Conservation (phyloP, 1,140 invertebrate genomes). For the Holotrichia oblita region DNA sequence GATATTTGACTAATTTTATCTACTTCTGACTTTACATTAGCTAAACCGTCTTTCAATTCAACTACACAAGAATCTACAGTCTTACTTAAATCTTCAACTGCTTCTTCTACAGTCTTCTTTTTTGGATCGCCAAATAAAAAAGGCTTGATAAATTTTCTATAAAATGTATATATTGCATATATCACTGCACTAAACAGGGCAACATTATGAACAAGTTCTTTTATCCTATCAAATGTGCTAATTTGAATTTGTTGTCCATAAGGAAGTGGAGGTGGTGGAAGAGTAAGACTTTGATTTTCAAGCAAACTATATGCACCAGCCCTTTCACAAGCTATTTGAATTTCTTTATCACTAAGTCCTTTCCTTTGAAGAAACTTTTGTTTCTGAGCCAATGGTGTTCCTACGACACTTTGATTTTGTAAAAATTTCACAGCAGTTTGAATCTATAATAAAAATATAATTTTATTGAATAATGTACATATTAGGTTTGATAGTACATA, state of each 20-base stretch:
- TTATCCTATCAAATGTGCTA: slow-evolving; percentile 66
- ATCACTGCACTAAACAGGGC: slow-evolving; percentile 74
- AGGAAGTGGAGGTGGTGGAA: slow-evolving; percentile 42
- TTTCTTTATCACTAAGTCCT: slow-evolving; percentile 83
- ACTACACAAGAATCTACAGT: slow-evolving; percentile 70
- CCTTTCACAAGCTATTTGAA: slow-evolving; percentile 75
- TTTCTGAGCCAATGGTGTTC: slow-evolving; percentile 78
- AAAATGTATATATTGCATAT: slow-evolving; percentile 78
- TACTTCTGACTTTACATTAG: slow-evolving; percentile 67
- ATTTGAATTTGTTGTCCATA: slow-evolving; percentile 54
- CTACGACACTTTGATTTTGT: slow-evolving; percentile 81
- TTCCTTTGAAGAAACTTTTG: slow-evolving; percentile 82
- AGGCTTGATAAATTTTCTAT: slow-evolving; percentile 65
- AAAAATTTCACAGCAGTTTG: slow-evolving; percentile 87
- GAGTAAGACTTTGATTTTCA: slow-evolving; percentile 50
- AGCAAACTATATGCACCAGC: slow-evolving; percentile 62
- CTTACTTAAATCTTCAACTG: slow-evolving; percentile 72
- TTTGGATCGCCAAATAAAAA: slow-evolving; percentile 58
- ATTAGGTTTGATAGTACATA: no score
- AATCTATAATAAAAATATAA: slow-evolving; percentile 66
- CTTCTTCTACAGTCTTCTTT: slow-evolving; percentile 65
- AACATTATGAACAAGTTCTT: slow-evolving; percentile 73
- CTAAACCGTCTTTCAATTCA: slow-evolving; percentile 69
- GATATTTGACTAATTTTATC: slow-evolving; percentile 64
- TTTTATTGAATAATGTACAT: background rate